Evolutionary conservation across 2,888 invertebrate species (phyloP).

Genomic region (Trachelus tabidus): DNA sequence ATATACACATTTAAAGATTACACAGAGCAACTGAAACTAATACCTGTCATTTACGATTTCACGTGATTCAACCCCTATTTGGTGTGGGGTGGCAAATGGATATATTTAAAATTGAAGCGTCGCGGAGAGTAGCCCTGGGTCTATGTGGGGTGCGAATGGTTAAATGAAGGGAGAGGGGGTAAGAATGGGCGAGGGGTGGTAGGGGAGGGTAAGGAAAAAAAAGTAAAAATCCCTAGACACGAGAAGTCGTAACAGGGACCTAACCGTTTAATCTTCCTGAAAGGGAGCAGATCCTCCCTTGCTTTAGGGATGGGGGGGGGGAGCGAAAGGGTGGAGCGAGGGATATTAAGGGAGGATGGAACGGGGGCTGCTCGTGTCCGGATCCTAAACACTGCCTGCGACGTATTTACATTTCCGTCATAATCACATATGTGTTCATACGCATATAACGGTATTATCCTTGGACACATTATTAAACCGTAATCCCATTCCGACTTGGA

Average conservation of each 20-base stretch:
- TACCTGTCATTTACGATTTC: no score
- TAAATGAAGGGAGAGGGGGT: no score
- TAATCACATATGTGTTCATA: slow-evolving; percentile 37
- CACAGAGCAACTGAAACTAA: background rate
- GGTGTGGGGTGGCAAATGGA: no score
- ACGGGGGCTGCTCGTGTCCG: background rate
- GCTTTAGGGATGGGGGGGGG: background rate
- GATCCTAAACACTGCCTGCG: background rate
- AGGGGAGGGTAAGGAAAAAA: background rate
- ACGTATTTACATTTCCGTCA: slow-evolving; percentile 43
- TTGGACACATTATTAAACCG: slow-evolving; percentile 34
- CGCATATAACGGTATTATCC: slow-evolving; percentile 23
- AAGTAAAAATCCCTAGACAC: background rate
- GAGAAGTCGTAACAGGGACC: background rate
- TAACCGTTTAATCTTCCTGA: slow-evolving; percentile 3
- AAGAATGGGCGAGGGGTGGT: no score
- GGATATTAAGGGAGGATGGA: slow-evolving; percentile 9
- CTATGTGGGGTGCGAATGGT: no score
- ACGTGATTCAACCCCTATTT: no score
- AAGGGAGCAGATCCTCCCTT: slow-evolving; percentile 6
- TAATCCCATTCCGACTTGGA: slow-evolving; percentile 51
- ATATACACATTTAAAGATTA: background rate
- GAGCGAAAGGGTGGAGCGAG: slow-evolving; percentile 14
- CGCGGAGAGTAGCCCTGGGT: no score
- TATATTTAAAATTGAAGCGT: no score